phyloP scores from a whole-genome alignment of 2,113 vertebrate species.

The Heterocephalus glaber region DNA sequence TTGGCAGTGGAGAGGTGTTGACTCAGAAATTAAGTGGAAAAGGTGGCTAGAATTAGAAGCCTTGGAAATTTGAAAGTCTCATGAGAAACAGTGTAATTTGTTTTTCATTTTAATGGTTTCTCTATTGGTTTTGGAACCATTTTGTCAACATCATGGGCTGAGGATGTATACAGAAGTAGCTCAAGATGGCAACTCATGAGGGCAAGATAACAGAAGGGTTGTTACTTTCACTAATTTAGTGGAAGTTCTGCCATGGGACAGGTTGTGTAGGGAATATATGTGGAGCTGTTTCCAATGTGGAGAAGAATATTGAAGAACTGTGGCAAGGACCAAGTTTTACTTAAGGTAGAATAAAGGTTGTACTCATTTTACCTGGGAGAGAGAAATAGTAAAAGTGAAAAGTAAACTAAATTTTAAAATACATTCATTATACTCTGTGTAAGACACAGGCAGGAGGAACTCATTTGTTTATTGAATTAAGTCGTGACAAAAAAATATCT shows the following conservation, averaged over 20 bases:
- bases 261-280: neutral
- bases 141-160: neutral
- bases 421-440: neutral
- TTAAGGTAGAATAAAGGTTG: neutral
- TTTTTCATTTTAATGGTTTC: neutral
- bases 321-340: neutral
- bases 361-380: neutral
- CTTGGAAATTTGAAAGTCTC: neutral
- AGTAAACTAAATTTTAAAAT: neutral
- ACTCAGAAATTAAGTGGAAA: neutral
- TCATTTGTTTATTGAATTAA: neutral
- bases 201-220: neutral
- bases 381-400: neutral
- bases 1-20: neutral
- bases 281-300: neutral
- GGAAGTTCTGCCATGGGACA: too few species aligned
- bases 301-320: neutral
- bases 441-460: neutral
- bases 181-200: fast-evolving
- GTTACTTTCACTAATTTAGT: fast-evolving
- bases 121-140: neutral
- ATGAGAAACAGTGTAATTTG: neutral
- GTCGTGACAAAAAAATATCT: neutral
- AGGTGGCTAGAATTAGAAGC: neutral
- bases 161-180: neutral